Conservation (phyloP, 2,888 invertebrate genomes). For the Apamea sordens region DNA sequence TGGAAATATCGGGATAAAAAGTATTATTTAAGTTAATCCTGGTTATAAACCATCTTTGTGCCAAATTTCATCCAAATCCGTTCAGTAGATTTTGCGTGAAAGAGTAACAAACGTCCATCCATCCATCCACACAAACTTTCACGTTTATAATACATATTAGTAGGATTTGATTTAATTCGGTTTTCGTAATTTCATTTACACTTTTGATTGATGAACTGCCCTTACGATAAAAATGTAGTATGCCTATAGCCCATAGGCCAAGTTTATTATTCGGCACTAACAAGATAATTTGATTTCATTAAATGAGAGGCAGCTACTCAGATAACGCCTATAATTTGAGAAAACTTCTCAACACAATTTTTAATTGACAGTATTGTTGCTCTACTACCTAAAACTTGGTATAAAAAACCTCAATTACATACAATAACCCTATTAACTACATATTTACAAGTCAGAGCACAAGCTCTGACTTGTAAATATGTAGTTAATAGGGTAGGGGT, state of each 20-base stretch:
- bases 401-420: constrained; percentile 41
- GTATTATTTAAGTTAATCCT: too few species aligned
- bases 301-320: not conserved
- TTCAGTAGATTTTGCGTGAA: too few species aligned
- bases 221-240: not conserved
- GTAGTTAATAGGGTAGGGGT: too few species aligned
- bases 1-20: too few species aligned
- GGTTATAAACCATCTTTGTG: too few species aligned
- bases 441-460: constrained; percentile 34
- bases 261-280: not conserved
- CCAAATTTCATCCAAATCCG: too few species aligned
- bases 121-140: too few species aligned
- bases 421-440: constrained; percentile 32
- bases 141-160: too few species aligned
- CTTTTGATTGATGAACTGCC: not conserved
- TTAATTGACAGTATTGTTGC: constrained; percentile 30
- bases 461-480: too few species aligned
- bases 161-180: not conserved
- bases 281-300: not conserved
- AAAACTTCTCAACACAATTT: constrained; percentile 3
- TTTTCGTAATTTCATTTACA: not conserved
- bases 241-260: not conserved
- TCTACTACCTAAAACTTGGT: constrained; percentile 2
- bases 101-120: too few species aligned
- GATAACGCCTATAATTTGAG: not conserved